Base-by-base conservation (phyloP, 2,797 vertebrate species). In the Sebastes trivittatus region DNA sequence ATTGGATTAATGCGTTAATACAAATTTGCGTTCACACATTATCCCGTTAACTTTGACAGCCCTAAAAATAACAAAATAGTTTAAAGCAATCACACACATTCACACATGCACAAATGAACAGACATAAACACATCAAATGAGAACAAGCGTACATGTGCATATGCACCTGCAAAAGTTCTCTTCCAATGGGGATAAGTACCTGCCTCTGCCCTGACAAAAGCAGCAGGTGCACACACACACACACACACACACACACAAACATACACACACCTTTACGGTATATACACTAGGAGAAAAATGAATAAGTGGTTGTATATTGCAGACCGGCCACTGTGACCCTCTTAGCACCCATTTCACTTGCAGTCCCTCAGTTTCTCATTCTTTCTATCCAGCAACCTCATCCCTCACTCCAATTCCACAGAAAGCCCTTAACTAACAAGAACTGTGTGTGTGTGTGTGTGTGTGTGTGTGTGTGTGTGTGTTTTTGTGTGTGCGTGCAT, bases 321-420 rank as follows among this genome's bases (percentile, higher is more conserved):
- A 75, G 76, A 72, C 61, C 63, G 59, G 65, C 63, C 63, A 83
- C 60, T 30, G 72, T 89, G 91, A 94, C 89, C 90, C 86, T 93
- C 84, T 88, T 90, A 87, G 72, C 63, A 73, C 69, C 27, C 65
- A 59, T 77, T 85, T 80, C 69, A 69, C 61, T 52, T 49, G 32
- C 61, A 60, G 11, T 82, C 63, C 65, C 58, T 60, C 46, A 23
- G 49, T 66, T 74, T 69, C 22, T 70, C 64, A 62, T 83, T 72
- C 63, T 82, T 36, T 81, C 22, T 70, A 27, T 66, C 20, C 16
- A 73, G 58, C 52, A 25, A 32, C 58, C 65, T 70, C 61, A 73
- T 74, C 30, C 6, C 27, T 65, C 42, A 67, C 34, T 73, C 49
- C 30, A 32, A 25, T 25, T 60, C 42, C 6, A 61, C 77, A 75